Percentiles rank a stretch among this genome's conserved stretches.
Conservation (phyloP, 1,140 invertebrate species). For the Pseudomyrmex dendroicus region DNA sequence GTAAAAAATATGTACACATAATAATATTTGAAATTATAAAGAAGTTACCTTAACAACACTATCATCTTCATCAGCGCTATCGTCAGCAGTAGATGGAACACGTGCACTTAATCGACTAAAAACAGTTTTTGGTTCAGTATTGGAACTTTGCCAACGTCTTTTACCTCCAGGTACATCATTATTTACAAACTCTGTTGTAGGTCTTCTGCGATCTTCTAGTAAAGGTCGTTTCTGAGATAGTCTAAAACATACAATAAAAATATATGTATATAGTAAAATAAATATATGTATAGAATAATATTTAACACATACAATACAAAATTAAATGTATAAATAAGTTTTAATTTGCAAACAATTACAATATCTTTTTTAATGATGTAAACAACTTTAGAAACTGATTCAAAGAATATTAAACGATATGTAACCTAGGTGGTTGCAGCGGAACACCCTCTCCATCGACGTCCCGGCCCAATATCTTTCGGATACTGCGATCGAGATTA, state of each 20-base stretch:
- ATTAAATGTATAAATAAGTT: constrained; percentile 35
- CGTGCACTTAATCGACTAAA: constrained; percentile 85
- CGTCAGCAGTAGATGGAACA: constrained; percentile 82
- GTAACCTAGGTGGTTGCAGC: constrained; percentile 77
- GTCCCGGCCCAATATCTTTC: constrained; percentile 84
- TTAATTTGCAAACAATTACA: neutral
- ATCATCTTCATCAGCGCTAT: constrained; percentile 84
- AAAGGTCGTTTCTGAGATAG: constrained; percentile 79
- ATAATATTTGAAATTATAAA: neutral
- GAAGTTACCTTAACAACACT: constrained; percentile 79
- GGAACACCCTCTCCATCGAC: constrained; percentile 82
- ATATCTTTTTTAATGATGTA: neutral
- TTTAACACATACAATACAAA: constrained; percentile 10
- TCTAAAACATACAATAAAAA: constrained; percentile 68
- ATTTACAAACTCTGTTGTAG: constrained; percentile 77
- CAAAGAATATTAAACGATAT: neutral
- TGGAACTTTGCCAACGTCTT: constrained; percentile 79
- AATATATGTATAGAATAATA: neutral
- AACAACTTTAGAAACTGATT: neutral
- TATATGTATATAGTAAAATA: neutral
- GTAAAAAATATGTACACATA: no score
- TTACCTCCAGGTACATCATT: constrained; percentile 83
- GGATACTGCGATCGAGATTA: constrained; percentile 82
- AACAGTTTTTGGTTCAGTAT: constrained; percentile 85
- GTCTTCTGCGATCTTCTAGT: constrained; percentile 82